Evolutionary conservation across 2,888 invertebrate genomes (phyloP), one percentile per base, ranked within the genome.

Genomic region (Neoscelio sp.): DNA sequence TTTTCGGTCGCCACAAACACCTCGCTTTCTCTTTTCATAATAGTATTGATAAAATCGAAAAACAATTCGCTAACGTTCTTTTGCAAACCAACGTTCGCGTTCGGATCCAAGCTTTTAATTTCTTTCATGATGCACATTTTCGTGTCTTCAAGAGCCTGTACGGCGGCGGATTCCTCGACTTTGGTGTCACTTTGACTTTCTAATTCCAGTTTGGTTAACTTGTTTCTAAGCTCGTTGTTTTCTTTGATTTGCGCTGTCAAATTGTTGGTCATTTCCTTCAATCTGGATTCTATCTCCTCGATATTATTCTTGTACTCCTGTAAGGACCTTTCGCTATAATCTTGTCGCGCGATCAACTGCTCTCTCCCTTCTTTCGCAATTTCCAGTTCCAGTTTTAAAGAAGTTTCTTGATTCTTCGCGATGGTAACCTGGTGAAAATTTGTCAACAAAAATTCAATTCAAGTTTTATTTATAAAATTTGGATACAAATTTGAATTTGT

Each of bases 221-320:
- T 76, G 8, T 82, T 78, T 13, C 75, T 80, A 3, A 85, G 73
- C 2, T 82, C 60, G 1, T 58, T 33, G 5, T 80, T 84, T 28
- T 91, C 91, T 30, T 87, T 88, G 83, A 91, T 89, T 83, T 89
- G 90, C 7, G 87, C 86, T 38, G 80, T 82, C 3, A 91, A 80
- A 71, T 90, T 86, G n/a, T 42, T 56, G 80, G 89, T 91, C 40
- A 90, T 80, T 54, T 87, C 81, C 4, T 81, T 56, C 52, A 92
- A 80, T 73, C 87, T 89, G 13, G 86, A 83, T 38, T 88, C 90
- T 0, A 90, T 85, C 10, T 82, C 83, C 10, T 85, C 85, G 60
- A 91, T 89, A 3, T 79, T 74, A 1, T 86, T 81, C 1, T 90
- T 80, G 78, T 78, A 85, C 35, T 89, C 82, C 48, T 74, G 64